A percentile compares a stretch with the other conserved stretches of the same genome.
Conservation (phyloP, 2,797 vertebrate genomes). For the Sebastes elongatus region DNA sequence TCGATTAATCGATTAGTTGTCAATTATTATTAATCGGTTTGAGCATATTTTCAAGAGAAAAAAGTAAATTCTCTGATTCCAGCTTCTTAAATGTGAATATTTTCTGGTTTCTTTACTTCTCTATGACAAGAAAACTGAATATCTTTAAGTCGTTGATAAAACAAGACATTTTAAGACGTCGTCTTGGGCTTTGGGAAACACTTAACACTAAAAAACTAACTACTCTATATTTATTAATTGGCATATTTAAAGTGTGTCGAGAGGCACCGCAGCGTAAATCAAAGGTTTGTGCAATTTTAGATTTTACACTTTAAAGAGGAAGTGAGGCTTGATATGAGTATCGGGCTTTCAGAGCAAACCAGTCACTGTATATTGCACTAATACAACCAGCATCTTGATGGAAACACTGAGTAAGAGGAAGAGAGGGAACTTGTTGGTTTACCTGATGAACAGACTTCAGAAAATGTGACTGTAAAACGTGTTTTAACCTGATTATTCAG, state of each 20-base stretch:
- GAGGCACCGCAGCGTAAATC: not conserved
- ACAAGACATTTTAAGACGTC: too few relatives aligned
- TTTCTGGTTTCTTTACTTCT: too few relatives aligned
- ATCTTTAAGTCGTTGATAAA: too few relatives aligned
- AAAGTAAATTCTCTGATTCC: too few relatives aligned
- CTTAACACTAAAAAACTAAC: too few relatives aligned
- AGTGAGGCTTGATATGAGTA: not conserved
- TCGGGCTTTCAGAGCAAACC: not conserved
- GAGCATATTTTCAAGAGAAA: accelerated
- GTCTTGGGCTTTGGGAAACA: too few relatives aligned
- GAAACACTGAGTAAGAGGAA: not conserved
- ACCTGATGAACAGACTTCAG: not conserved
- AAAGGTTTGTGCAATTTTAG: not conserved
- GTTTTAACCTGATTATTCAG: not conserved
- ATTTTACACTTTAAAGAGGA: not conserved
- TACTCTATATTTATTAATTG: not conserved
- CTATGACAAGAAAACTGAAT: too few relatives aligned
- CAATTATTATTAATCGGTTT: too few relatives aligned
- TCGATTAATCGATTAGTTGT: accelerated
- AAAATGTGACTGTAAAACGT: not conserved
- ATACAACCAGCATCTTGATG: not conserved
- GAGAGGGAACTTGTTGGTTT: not conserved
- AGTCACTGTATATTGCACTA: not conserved
- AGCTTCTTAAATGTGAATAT: too few relatives aligned
- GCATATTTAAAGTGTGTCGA: not conserved